phyloP scores from a whole-genome alignment of 2,888 invertebrate species.

The Leptopterna dolabrata region DNA sequence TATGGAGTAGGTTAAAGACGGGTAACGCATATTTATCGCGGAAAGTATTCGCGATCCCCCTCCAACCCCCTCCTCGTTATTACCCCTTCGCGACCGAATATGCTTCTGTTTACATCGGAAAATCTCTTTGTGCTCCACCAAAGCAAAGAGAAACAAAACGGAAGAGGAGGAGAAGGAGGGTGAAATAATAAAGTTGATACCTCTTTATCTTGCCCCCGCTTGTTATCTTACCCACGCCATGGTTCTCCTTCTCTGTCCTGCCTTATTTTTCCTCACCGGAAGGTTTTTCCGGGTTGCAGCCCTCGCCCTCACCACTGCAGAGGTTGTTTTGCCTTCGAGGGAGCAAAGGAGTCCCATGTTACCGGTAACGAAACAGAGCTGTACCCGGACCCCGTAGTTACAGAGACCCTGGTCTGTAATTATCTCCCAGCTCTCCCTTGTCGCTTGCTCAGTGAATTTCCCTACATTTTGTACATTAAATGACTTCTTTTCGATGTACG shows the following conservation, averaged over 20 bases:
- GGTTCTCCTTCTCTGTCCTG: background rate
- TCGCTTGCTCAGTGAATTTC: background rate
- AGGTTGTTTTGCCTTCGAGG: background rate
- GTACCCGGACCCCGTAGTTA: background rate
- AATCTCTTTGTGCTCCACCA: no score
- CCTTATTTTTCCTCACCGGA: background rate
- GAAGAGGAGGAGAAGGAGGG: background rate
- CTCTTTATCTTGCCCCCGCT: slow-evolving; percentile 3
- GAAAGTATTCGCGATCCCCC: no score
- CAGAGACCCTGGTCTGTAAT: background rate
- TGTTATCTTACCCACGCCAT: background rate
- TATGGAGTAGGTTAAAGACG: no score
- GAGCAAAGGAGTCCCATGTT: slow-evolving; percentile 2
- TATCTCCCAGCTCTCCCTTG: background rate
- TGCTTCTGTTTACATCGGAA: no score
- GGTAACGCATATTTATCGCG: no score
- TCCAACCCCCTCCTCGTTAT: no score
- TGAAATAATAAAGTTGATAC: background rate
- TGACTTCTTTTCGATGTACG: background rate
- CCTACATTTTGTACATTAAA: background rate
- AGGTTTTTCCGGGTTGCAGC: background rate
- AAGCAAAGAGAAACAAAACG: no score
- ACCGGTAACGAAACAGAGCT: slow-evolving; percentile 17
- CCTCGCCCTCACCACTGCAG: background rate
- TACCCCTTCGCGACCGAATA: no score